Conservation (phyloP, 1,140 invertebrate genomes). For the Megalopta genalis region DNA sequence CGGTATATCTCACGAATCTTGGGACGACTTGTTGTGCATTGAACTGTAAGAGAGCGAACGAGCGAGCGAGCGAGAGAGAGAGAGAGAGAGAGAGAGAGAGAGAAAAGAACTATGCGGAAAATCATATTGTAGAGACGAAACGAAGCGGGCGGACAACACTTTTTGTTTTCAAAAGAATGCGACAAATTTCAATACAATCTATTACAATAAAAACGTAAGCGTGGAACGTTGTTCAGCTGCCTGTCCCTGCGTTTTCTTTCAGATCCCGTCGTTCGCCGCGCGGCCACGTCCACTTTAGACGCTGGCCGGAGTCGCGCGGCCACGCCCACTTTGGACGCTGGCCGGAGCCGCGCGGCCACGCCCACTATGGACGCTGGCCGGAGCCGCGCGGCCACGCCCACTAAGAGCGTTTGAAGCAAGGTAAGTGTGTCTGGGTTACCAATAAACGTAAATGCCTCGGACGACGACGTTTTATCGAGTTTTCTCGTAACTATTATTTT, state of each 20-base stretch:
- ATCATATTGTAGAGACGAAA: background rate
- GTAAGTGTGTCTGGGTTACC: too few species aligned
- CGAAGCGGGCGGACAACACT: background rate
- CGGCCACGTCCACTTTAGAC: too few species aligned
- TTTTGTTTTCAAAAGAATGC: constrained; percentile 56
- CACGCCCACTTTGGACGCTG: too few species aligned
- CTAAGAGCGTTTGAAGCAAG: too few species aligned
- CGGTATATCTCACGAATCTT: constrained; percentile 38
- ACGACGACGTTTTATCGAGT: too few species aligned
- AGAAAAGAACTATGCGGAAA: background rate
- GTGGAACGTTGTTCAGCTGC: constrained; percentile 46
- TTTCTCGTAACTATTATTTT: background rate
- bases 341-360: too few species aligned
- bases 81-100: background rate
- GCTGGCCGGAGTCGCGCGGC: too few species aligned
- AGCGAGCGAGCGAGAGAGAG: background rate
- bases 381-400: too few species aligned
- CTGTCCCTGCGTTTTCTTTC: background rate
- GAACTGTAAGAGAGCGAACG: background rate
- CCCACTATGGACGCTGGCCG: too few species aligned
- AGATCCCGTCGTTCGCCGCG: too few species aligned
- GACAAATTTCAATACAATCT: constrained; percentile 60
- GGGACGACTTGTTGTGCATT: constrained; percentile 41
- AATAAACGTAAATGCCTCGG: too few species aligned
- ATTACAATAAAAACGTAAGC: constrained; percentile 61